Conservation (phyloP, 2,113 vertebrate species). For the Pelmatolapia mariae region DNA sequence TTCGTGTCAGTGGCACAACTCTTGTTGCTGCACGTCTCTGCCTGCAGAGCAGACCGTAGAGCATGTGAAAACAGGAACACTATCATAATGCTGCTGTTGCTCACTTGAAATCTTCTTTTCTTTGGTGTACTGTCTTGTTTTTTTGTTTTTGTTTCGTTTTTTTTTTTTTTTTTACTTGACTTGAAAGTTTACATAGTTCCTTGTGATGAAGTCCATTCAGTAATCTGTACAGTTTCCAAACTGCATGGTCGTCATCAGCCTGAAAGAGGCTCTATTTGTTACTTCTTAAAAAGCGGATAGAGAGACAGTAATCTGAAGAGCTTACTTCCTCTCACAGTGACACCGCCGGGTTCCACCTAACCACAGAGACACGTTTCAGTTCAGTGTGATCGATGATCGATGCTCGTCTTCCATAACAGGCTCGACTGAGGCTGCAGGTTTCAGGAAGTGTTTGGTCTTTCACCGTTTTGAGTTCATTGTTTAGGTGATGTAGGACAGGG, state of each 20-base stretch:
- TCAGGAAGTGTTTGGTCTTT: slow-evolving; percentile 15
- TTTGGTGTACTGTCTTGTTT: background rate
- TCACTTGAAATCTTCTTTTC: slow-evolving; percentile 38
- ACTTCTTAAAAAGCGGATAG: background rate
- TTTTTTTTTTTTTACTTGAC: background rate
- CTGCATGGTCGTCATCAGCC: slow-evolving; percentile 39
- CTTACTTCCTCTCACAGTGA: background rate
- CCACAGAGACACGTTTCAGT: background rate
- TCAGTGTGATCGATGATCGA: background rate
- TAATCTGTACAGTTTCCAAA: slow-evolving; percentile 42
- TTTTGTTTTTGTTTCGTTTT: background rate
- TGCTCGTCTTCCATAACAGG: slow-evolving; percentile 8
- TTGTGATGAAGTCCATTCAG: slow-evolving; percentile 2
- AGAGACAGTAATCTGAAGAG: background rate
- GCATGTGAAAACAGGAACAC: slow-evolving; percentile 60
- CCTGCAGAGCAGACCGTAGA: slow-evolving; percentile 30
- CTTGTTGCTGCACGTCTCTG: background rate
- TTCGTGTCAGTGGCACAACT: background rate
- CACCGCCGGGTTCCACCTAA: background rate
- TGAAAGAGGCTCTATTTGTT: background rate
- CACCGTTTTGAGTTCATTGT: background rate
- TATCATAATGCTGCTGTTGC: slow-evolving; percentile 43
- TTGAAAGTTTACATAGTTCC: slow-evolving; percentile 22
- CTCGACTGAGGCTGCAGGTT: background rate
- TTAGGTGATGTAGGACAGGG: rapidly evolving